Evolutionary conservation across 2,888 invertebrate species (phyloP).

Genomic region (Anticlea derivata): DNA sequence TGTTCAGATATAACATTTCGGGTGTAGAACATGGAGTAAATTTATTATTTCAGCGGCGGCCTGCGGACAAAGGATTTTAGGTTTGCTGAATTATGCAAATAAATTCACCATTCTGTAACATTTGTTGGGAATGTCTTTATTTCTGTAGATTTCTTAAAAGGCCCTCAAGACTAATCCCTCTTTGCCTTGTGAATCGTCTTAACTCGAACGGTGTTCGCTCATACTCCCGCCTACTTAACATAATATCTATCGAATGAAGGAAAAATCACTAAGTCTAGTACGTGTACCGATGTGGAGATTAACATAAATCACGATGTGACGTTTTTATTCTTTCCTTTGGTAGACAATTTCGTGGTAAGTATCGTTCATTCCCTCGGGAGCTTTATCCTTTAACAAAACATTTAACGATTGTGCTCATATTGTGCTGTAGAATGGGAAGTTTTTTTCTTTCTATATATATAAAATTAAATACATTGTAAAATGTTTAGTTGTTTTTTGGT

Average conservation of each 20-base stretch:
- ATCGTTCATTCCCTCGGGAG: conserved; percentile 31
- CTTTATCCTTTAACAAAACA: conserved; percentile 31
- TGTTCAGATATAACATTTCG: conserved; percentile 69
- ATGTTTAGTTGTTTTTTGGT: conserved; percentile 27
- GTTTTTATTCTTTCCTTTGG: conserved; percentile 44
- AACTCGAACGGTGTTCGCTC: conserved; percentile 54
- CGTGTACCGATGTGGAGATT: conserved; percentile 42
- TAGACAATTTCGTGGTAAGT: conserved; percentile 41
- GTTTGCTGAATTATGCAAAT: conserved; percentile 82
- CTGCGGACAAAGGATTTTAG: conserved; percentile 80
- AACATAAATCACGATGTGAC: conserved; percentile 45
- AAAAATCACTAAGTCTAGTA: conserved; percentile 44
- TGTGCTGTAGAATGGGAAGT: conserved; percentile 14
- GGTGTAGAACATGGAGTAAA: conserved; percentile 77
- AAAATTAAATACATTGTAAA: conserved; percentile 24
- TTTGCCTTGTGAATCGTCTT: conserved; percentile 68
- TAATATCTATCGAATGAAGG: conserved; percentile 44
- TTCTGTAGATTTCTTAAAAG: conserved; percentile 79
- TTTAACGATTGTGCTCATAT: conserved; percentile 23
- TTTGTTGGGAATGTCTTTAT: conserved; percentile 82
- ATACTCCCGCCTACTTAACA: conserved; percentile 55
- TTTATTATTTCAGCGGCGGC: conserved; percentile 78
- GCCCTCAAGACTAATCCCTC: conserved; percentile 69
- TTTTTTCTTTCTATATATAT: too few species aligned
- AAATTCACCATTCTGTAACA: conserved; percentile 83